A percentile compares a stretch with the other conserved stretches of the same genome.
Evolutionary conservation across 2,797 vertebrate species (phyloP).

Genomic region (Thunnus albacares): DNA sequence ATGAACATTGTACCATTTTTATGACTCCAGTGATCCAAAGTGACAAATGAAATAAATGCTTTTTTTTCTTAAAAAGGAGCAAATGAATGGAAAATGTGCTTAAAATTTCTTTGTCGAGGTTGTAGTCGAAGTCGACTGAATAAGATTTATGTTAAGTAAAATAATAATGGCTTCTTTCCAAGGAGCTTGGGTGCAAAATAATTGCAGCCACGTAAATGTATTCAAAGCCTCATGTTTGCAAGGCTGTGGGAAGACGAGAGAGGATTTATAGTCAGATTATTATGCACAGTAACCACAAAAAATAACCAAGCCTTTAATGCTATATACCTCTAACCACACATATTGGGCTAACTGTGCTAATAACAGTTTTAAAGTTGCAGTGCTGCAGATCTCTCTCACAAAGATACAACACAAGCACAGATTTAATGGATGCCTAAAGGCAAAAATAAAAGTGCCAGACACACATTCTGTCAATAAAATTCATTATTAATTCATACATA

Average conservation of each 20-base stretch:
- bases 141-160: conserved; percentile 44
- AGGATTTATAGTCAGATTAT: conserved; percentile 54
- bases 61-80: conserved; percentile 4
- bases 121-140: conserved; percentile 1
- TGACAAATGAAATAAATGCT: conserved; percentile 46
- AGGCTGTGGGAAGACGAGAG: conserved; percentile 25
- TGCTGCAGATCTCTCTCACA: conserved; percentile 10
- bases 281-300: conserved; percentile 26
- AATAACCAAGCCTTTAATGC: conserved; percentile 22
- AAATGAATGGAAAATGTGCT: conserved; percentile 31
- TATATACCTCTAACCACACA: conserved; percentile 14
- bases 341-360: background rate
- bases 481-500: conserved; percentile 61
- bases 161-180: conserved; percentile 53
- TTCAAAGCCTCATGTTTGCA: conserved; percentile 39
- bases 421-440: conserved; percentile 34
- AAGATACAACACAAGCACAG: conserved; percentile 10
- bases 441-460: conserved; percentile 11
- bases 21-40: conserved; percentile 35
- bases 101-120: conserved; percentile 24
- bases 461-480: conserved; percentile 51
- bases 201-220: conserved; percentile 61
- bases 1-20: conserved; percentile 5
- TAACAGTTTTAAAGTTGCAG: conserved; percentile 14
- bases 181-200: conserved; percentile 48